These are phyloP conservation scores for Caenorhabditis remanei DNA, from an alignment of 1,140 invertebrate genomes.

Conservation along the genomic window DNA sequence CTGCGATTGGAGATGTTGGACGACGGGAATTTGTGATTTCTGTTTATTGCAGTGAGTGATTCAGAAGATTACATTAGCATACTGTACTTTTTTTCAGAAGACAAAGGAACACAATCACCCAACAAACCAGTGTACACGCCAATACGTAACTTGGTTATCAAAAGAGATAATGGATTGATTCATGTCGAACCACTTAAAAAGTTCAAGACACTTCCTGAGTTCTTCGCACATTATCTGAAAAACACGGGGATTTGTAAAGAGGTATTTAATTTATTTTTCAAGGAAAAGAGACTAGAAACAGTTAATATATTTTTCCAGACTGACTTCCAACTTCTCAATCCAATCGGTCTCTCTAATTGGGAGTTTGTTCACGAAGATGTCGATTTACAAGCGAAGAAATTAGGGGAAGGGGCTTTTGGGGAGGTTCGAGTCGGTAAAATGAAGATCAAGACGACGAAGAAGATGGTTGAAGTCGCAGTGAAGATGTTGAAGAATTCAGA, in stretches of 20 bases:
- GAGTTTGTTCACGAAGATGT: slow-evolving; percentile 55
- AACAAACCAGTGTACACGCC: background rate
- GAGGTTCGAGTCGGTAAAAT: slow-evolving; percentile 54
- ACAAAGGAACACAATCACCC: background rate
- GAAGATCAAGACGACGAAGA: slow-evolving; percentile 45
- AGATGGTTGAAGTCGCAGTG: slow-evolving; percentile 48
- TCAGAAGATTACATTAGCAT: background rate
- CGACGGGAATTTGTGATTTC: slow-evolving; percentile 23
- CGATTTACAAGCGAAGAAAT: slow-evolving; percentile 26
- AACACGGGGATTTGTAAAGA: slow-evolving; percentile 14
- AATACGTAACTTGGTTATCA: slow-evolving; percentile 15
- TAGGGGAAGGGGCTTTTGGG: slow-evolving; percentile 61
- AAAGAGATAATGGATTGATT: slow-evolving; percentile 9
- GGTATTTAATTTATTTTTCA: background rate
- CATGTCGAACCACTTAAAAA: background rate
- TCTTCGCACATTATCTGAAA: slow-evolving; percentile 20
- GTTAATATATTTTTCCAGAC: background rate
- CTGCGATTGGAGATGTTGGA: background rate
- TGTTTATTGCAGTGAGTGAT: background rate
- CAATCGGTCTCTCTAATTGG: slow-evolving; percentile 41
- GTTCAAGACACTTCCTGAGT: background rate
- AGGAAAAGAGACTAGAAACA: background rate
- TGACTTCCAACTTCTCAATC: slow-evolving; percentile 12
- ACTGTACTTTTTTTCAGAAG: background rate
- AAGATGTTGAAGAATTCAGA: slow-evolving; percentile 44